Evolutionary conservation across 2,113 vertebrate species (phyloP).

Genomic region (Orthonyx spaldingii): DNA sequence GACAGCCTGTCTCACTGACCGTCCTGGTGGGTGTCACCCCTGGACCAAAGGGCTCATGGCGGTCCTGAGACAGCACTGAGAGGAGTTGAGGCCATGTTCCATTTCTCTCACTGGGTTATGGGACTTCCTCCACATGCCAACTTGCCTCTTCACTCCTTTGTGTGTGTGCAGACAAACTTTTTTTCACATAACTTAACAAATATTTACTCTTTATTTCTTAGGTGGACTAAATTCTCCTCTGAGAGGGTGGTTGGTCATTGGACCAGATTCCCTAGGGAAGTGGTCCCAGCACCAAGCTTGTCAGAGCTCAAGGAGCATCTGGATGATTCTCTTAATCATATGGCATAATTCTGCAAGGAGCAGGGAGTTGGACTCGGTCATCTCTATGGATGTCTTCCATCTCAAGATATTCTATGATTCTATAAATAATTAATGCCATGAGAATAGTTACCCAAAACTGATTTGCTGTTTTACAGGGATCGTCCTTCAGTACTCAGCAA

Average conservation of each 20-base stretch:
- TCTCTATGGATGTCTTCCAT: not conserved
- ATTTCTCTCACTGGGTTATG: not conserved
- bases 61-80: not conserved
- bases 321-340: not conserved
- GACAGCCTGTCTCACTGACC: not conserved
- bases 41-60: not conserved
- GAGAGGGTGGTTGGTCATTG: not conserved
- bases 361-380: not conserved
- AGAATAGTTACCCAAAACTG: not conserved
- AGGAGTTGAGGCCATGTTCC: fast-evolving
- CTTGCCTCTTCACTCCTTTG: not conserved
- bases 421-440: not conserved
- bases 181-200: not conserved
- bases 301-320: not conserved
- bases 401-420: not conserved
- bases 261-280: not conserved
- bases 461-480: constrained; percentile 74
- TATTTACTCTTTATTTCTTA: not conserved
- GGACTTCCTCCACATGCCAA: not conserved
- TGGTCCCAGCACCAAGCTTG: not conserved
- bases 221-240: not conserved
- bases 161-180: not conserved
- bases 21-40: not conserved
- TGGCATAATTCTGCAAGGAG: not conserved
- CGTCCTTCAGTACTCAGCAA: constrained; percentile 74